Evolutionary conservation across 2,888 invertebrate species (phyloP).

Genomic region (Alloscopus bannaensis): DNA sequence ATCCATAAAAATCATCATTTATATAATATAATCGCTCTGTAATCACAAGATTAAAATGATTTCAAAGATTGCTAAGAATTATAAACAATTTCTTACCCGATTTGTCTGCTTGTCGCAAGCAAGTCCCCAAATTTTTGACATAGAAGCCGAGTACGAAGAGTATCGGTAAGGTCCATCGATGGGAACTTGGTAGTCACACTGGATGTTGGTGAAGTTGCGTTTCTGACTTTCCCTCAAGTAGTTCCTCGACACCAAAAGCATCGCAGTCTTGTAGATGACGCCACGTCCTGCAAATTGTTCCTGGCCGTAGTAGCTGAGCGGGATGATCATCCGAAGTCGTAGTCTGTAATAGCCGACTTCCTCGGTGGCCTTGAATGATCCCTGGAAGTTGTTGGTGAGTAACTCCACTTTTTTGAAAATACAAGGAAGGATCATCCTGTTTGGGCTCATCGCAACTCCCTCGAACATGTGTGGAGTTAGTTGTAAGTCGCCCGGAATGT

Average conservation of each 20-base stretch:
- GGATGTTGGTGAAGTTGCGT: not conserved
- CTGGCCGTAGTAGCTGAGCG: not conserved
- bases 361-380: conserved; percentile 11
- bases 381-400: conserved; percentile 13
- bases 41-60: too few species aligned
- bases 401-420: not conserved
- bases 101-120: conserved; percentile 34
- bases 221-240: not conserved
- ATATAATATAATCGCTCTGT: not conserved
- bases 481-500: not conserved
- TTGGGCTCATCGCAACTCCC: conserved; percentile 3
- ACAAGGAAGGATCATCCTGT: not conserved
- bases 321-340: not conserved
- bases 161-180: not conserved
- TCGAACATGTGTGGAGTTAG: conserved; percentile 12
- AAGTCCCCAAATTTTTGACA: conserved; percentile 42
- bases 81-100: conserved; percentile 26
- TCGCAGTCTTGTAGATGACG: not conserved
- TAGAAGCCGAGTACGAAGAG: not conserved
- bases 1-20: conserved; percentile 16
- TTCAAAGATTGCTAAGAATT: not conserved
- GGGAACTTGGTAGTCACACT: not conserved
- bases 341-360: conserved; percentile 13
- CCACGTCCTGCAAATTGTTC: not conserved
- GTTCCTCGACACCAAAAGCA: conserved; percentile 7